These are phyloP conservation scores for Pipa parva DNA, from an alignment of 2,113 vertebrate genomes.

Conservation along the genomic window DNA sequence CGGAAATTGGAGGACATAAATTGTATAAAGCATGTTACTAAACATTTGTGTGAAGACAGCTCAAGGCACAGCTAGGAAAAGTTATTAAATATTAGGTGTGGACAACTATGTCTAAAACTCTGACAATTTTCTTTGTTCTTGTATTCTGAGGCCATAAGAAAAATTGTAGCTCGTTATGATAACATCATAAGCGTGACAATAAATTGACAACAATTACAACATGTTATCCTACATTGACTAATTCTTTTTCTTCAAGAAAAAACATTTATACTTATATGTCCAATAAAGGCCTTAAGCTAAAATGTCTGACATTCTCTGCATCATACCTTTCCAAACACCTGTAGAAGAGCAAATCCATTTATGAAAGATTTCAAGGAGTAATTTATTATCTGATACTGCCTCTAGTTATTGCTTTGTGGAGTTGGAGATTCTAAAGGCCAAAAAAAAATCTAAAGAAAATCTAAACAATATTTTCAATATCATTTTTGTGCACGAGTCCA, in stretches of 20 bases:
- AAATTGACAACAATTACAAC: slow-evolving; percentile 40
- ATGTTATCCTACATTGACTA: slow-evolving; percentile 32
- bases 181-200: slow-evolving; percentile 27
- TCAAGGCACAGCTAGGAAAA: slow-evolving; percentile 20
- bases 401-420: background rate
- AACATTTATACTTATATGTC: slow-evolving; percentile 15
- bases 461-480: too few species aligned
- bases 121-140: slow-evolving; percentile 26
- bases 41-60: slow-evolving; percentile 40
- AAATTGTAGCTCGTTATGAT: slow-evolving; percentile 28
- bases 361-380: slow-evolving; percentile 5
- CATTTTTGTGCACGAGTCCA: too few species aligned
- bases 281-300: slow-evolving; percentile 12
- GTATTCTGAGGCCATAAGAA: slow-evolving; percentile 15
- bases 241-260: slow-evolving; percentile 25
- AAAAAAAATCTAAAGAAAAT: background rate
- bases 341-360: slow-evolving; percentile 4
- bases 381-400: slow-evolving; percentile 10
- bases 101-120: slow-evolving; percentile 24
- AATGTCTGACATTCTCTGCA: slow-evolving; percentile 1
- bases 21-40: slow-evolving; percentile 33
- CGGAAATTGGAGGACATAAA: slow-evolving; percentile 40
- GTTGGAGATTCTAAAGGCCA: background rate
- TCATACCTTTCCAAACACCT: slow-evolving; percentile 20
- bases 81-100: slow-evolving; percentile 39